Conservation (phyloP, 2,113 vertebrate species). For the Microtus montanus region DNA sequence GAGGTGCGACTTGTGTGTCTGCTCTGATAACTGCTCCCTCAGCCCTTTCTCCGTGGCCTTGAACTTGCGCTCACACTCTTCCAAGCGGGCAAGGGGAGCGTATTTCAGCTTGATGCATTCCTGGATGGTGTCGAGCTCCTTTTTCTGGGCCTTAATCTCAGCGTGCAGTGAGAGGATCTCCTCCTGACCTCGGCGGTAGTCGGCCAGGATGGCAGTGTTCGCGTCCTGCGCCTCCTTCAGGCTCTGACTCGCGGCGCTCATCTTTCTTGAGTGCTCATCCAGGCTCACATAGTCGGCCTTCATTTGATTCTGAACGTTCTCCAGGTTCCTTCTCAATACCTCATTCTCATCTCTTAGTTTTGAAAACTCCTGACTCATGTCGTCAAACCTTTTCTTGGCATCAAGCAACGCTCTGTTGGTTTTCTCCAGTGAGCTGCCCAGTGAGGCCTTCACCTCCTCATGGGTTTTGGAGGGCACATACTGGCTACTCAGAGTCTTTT, state of each 20-base stretch:
- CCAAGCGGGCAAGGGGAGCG: slow-evolving; percentile 85
- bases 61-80: slow-evolving; percentile 89
- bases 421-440: slow-evolving; percentile 87
- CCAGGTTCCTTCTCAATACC: slow-evolving; percentile 86
- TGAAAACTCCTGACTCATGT: slow-evolving; percentile 83
- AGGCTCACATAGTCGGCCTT: slow-evolving; percentile 85
- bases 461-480: slow-evolving; percentile 88
- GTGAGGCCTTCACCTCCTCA: slow-evolving; percentile 84
- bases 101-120: slow-evolving; percentile 94
- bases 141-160: slow-evolving; percentile 93
- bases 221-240: slow-evolving; percentile 70
- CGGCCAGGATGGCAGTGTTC: not conserved
- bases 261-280: slow-evolving; percentile 84
- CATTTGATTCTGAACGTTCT: slow-evolving; percentile 84
- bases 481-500: slow-evolving; percentile 85
- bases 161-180: slow-evolving; percentile 87
- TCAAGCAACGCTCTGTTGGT: slow-evolving; percentile 86
- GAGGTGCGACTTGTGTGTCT: slow-evolving; percentile 79
- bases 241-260: slow-evolving; percentile 71
- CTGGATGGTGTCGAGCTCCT: slow-evolving; percentile 94
- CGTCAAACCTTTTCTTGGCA: slow-evolving; percentile 84
- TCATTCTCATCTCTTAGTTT: slow-evolving; percentile 89
- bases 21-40: slow-evolving; percentile 83
- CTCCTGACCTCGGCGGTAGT: slow-evolving; percentile 83
- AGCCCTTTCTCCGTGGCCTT: slow-evolving; percentile 85